phyloP scores from a whole-genome alignment of 2,797 vertebrate species.

The Neomorphus geoffroyi region DNA sequence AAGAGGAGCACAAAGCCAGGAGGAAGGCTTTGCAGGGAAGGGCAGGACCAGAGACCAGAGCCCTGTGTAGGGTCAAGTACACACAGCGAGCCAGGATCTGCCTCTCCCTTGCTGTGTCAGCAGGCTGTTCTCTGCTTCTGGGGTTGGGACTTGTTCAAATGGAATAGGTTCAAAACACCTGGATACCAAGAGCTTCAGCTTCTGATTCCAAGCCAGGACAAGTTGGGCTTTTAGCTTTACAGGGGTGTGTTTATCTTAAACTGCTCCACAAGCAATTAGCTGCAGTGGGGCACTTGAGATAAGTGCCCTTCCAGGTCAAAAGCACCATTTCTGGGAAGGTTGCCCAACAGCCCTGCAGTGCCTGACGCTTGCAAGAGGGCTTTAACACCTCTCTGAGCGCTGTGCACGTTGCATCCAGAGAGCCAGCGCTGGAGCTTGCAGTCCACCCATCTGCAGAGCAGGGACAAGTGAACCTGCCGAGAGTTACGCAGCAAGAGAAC shows the following conservation, averaged over 20 bases:
- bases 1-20: background rate
- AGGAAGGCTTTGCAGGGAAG: background rate
- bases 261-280: background rate
- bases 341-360: constrained; percentile 8
- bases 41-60: background rate
- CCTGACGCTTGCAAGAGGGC: background rate
- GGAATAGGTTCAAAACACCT: background rate
- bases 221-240: background rate
- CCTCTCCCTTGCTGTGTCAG: background rate
- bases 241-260: background rate
- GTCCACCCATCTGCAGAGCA: background rate
- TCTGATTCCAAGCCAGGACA: background rate
- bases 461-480: background rate
- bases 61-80: background rate
- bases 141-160: background rate
- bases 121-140: background rate
- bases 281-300: constrained; percentile 12
- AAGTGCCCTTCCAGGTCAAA: constrained; percentile 16
- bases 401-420: background rate
- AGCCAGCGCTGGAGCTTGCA: background rate
- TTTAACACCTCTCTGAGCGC: background rate
- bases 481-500: background rate
- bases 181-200: background rate
- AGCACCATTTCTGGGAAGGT: constrained; percentile 37
- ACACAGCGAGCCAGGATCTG: background rate